phyloP scores from a whole-genome alignment of 2,113 vertebrate genomes.

The Archilochus colubris region DNA sequence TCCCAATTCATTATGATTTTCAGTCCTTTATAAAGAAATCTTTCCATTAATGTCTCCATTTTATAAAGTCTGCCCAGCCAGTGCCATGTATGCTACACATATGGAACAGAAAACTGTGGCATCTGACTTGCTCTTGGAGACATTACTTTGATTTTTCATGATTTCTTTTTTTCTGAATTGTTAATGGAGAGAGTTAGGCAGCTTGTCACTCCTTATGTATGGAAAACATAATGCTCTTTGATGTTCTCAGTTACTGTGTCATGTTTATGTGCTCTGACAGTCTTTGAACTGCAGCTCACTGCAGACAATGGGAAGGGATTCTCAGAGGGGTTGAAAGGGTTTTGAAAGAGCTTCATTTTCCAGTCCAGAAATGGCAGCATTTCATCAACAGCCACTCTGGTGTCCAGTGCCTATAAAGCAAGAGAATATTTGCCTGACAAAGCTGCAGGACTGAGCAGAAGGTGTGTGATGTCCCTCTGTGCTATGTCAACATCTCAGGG shows the following conservation, averaged over 20 bases:
- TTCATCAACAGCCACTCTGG: not conserved
- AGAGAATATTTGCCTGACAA: not conserved
- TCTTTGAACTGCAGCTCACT: conserved; percentile 9
- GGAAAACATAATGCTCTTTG: conserved; percentile 68
- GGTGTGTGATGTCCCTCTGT: not conserved
- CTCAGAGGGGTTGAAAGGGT: not conserved
- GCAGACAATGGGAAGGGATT: conserved; percentile 52
- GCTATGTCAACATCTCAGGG: not conserved
- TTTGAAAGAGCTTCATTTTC: not conserved
- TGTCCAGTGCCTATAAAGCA: not conserved
- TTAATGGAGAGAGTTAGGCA: conserved; percentile 45
- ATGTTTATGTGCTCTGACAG: conserved; percentile 69
- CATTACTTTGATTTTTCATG: conserved; percentile 44
- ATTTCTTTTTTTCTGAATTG: conserved; percentile 48
- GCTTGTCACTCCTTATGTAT: conserved; percentile 56
- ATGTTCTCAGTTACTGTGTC: conserved; percentile 67
- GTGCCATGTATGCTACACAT: not conserved
- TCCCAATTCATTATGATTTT: not conserved
- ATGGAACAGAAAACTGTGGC: not conserved
- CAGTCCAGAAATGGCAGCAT: not conserved
- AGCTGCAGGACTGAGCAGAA: not conserved
- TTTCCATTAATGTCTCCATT: not conserved
- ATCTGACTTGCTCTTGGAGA: conserved; percentile 27
- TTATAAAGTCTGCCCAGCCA: not conserved
- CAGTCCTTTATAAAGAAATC: not conserved